Base-by-base conservation (phyloP, 2,888 invertebrate genomes). In the Aethes cnicana region DNA sequence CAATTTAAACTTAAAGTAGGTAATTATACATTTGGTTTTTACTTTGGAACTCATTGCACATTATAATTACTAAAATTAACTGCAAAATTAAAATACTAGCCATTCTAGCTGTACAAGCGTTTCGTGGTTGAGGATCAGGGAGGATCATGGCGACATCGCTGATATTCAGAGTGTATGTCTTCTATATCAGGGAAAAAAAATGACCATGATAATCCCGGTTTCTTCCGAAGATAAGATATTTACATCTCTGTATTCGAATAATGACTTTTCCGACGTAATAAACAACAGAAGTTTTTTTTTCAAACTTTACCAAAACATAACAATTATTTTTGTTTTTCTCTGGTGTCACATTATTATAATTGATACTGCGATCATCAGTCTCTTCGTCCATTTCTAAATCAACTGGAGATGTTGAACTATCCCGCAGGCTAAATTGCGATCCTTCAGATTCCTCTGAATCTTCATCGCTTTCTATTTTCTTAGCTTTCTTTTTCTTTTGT, bases 21-120 rank as follows among this genome's bases (percentile, higher is more conserved):
- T 49, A 41, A 53, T 25, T 23, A 49, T 30, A 44, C 37, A 48
- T 49, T 56, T 53, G 36, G 35, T 49, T 50, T 11, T 46, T 50
- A 47, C 47, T 57, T 54, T 54, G 44, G 44, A 48, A 46, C n/a
- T 55, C 49, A 52, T 48, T 57, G 48, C 36, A 54, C 57, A 48
- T 47, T 52, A 53, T 41, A 52, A 54, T 50, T 55, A 47, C 42
- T 41, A 30, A 57, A 54, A 57, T 57, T 42, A 52, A 57, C 36
- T 54, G 42, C 28, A 46, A 57, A 54, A 54, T n/a, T n/a, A n/a
- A n/a, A n/a, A n/a, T n/a, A n/a, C n/a, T n/a, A n/a, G n/a, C n/a
- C n/a, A n/a, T 33, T 53, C 43, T 48, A 49, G 42, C 35, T 42
- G 33, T 42, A 20, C 20, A 5, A 4, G 5, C 20, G 3, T 33